Evolutionary conservation across 2,888 invertebrate species (phyloP).

Genomic region (Agonopterix subpropinquella): DNA sequence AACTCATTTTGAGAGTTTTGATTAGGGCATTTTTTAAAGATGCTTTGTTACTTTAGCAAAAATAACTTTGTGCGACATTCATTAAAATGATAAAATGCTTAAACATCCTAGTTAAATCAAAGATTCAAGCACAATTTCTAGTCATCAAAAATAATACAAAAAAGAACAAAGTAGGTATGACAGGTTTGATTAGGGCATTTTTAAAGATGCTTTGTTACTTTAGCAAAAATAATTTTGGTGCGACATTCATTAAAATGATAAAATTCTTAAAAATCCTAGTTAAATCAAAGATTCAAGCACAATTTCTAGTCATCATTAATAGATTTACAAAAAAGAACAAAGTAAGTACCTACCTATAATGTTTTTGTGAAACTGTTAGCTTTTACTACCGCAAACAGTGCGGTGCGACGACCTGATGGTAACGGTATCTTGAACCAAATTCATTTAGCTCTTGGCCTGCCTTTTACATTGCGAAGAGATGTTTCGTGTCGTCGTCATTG

Average conservation of each 20-base stretch:
- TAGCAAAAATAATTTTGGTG: not conserved
- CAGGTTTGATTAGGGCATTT: conserved; percentile 17
- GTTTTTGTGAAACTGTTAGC: conserved; percentile 29
- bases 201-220: not conserved
- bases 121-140: no score
- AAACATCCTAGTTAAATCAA: no score
- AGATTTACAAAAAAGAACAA: not conserved
- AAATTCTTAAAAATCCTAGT: no score
- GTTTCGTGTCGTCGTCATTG: conserved; percentile 4
- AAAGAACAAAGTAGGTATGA: conserved; percentile 9
- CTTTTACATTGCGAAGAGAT: conserved; percentile 4
- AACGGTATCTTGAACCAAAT: conserved; percentile 62
- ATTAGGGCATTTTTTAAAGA: not conserved
- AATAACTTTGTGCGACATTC: not conserved
- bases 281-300: no score
- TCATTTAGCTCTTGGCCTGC: conserved; percentile 26
- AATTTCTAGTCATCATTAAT: no score
- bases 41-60: not conserved
- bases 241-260: not conserved
- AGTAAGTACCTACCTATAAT: not conserved
- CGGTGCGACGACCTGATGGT: conserved; percentile 48
- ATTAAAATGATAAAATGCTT: no score
- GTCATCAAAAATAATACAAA: no score
- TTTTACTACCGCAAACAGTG: conserved; percentile 33
- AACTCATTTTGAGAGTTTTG: conserved; percentile 34